Evolutionary conservation across 2,113 vertebrate genomes (phyloP), one percentile per base, ranked within the genome.

Genomic region (Cryptotis parvus): DNA sequence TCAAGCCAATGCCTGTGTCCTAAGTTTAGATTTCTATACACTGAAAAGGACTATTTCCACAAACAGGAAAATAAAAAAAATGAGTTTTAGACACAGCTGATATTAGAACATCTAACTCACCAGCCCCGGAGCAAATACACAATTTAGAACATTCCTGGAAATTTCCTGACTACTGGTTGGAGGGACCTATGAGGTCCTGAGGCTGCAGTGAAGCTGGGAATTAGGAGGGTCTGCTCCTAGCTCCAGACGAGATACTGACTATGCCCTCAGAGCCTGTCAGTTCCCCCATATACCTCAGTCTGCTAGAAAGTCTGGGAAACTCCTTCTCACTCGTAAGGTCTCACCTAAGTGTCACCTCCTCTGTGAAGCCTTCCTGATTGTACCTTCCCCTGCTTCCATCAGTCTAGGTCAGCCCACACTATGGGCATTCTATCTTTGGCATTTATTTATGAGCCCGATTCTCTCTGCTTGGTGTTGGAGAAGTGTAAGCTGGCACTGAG

Each of bases 81-180:
- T 31, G 63, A 31, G 9, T 76, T 55, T 92, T 85, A 75, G 69
- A 58, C 92, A 85, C n/a, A 83, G 18, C n/a, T 65, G 29, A n/a
- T 66, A 84, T 83, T 55, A 86, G 69, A 88, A 66, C 24, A 55
- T 24, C 45, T 31, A 78, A 89, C 74, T 31, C 77, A 82, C 29
- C 41, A 83, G n/a, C 16, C 49, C 12, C 27, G 66, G 45, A 74
- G 41, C 20, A 90, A 58, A 66, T 37, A 37, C 16, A 39, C 29
- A 66, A 68, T 43, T 52, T 26, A 31, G 27, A 39, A 11, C 70
- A 52, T 52, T 49, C 65, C 65, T 39, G 35, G n/a, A 61, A 88
- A 27, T 18, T 63, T 58, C 22, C 22, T 31, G 41, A 27, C 6
- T 61, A 22, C 16, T 61, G 2, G 3, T 2, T 78, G 61, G 87